These are phyloP conservation scores for Calonectris borealis DNA, from an alignment of 2,113 vertebrate genomes.

Conservation along the genomic window DNA sequence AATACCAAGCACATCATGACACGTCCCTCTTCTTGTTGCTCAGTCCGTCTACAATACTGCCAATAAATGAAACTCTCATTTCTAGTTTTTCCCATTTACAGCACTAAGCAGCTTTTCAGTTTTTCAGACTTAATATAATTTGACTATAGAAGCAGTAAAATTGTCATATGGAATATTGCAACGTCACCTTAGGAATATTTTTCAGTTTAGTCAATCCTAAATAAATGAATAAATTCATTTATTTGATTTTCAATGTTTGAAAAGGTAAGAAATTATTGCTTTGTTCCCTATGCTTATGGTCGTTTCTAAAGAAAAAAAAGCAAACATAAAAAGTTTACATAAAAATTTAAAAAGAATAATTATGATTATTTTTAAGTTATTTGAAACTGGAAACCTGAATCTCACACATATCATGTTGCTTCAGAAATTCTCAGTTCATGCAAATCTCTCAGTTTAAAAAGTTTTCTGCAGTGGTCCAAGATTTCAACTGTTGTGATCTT, in stretches of 20 bases:
- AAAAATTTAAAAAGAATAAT: rapidly evolving
- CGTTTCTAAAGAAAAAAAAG: not conserved
- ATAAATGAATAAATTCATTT: not conserved
- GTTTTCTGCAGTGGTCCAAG: not conserved
- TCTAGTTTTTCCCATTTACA: not conserved
- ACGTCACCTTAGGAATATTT: not conserved
- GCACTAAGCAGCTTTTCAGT: not conserved
- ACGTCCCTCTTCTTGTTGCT: not conserved
- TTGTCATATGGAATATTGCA: not conserved
- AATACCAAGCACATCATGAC: not conserved
- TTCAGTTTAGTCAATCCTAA: not conserved
- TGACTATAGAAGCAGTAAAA: not conserved
- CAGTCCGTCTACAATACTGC: not conserved
- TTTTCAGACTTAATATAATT: not conserved
- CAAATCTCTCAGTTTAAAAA: not conserved
- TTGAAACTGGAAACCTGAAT: not conserved
- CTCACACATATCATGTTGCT: not conserved
- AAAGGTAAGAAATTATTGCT: not conserved
- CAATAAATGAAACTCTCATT: not conserved
- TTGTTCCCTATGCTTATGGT: not conserved
- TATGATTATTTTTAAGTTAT: rapidly evolving
- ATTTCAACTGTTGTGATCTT: not conserved
- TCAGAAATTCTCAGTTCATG: not conserved
- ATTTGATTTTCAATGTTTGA: not conserved
- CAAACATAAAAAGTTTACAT: not conserved